Conservation (phyloP, 2,797 vertebrate genomes). For the Liasis olivaceus region DNA sequence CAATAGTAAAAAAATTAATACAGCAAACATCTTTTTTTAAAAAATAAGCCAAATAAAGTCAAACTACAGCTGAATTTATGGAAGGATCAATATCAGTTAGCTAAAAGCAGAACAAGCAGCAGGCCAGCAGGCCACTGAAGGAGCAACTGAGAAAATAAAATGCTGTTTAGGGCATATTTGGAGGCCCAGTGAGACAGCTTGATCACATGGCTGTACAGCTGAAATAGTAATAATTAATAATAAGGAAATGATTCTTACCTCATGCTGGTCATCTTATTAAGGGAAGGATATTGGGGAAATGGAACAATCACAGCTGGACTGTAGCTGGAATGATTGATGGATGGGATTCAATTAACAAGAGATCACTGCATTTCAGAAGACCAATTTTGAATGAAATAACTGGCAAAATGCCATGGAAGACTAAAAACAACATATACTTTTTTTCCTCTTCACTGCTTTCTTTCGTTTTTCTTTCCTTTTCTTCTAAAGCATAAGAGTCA, state of each 20-base stretch:
- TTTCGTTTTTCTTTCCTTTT: neutral
- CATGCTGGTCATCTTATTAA: conserved; percentile 73
- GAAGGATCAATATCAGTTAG: neutral
- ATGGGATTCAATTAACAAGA: conserved; percentile 69
- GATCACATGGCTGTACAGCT: conserved; percentile 61
- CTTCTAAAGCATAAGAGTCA: neutral
- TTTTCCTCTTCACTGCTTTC: neutral
- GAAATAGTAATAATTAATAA: conserved; percentile 73
- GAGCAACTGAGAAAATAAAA: conserved; percentile 57
- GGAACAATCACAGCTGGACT: conserved; percentile 72
- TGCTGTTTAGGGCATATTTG: conserved; percentile 61
- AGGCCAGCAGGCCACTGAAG: conserved; percentile 7
- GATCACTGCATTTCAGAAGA: conserved; percentile 64
- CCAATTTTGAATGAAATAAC: conserved; percentile 38
- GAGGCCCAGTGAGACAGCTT: conserved; percentile 60
- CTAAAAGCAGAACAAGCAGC: conserved; percentile 9
- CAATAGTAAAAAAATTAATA: neutral
- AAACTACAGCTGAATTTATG: conserved; percentile 23
- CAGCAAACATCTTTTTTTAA: neutral
- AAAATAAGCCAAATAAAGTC: neutral
- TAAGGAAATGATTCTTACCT: conserved; percentile 70
- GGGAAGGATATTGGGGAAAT: conserved; percentile 72
- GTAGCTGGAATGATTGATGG: conserved; percentile 68
- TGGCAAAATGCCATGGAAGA: conserved; percentile 5
- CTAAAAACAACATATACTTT: neutral